Conservation (phyloP, 2,888 invertebrate genomes). For the Mallateleia sp. region DNA sequence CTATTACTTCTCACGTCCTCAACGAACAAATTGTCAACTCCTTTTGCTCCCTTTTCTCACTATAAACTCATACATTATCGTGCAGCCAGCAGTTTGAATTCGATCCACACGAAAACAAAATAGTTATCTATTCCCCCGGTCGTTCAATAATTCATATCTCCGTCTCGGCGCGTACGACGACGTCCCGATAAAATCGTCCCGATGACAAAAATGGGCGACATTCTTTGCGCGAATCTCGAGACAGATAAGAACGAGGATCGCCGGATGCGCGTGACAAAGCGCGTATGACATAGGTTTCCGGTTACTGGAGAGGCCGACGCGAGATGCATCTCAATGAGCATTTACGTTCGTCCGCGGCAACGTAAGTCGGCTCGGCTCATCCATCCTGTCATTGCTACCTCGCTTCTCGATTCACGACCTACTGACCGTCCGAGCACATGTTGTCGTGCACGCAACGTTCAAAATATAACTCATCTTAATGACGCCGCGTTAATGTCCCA, state of each 20-base stretch:
- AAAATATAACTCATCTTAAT: conserved; percentile 28
- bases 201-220: conserved; percentile 65
- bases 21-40: too few species aligned
- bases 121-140: not conserved
- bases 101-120: not conserved
- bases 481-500: too few species aligned
- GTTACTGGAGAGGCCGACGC: conserved; percentile 85
- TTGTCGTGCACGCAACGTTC: conserved; percentile 18
- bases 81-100: too few species aligned
- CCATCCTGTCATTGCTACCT: conserved; percentile 72
- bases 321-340: conserved; percentile 89
- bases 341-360: conserved; percentile 76
- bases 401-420: conserved; percentile 68
- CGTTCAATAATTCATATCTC: conserved; percentile 54
- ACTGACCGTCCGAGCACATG: conserved; percentile 65
- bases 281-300: conserved; percentile 89
- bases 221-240: conserved; percentile 67
- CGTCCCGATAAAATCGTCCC: conserved; percentile 41
- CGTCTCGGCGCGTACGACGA: not conserved
- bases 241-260: conserved; percentile 79
- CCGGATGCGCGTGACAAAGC: conserved; percentile 88
- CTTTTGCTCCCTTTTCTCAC: too few species aligned
- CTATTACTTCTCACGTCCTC: too few species aligned
- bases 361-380: conserved; percentile 62
- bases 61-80: too few species aligned